Percentiles rank a stretch among this genome's conserved stretches.
Evolutionary conservation across 64 coral and sea anemone genomes (phyloP).

Genomic region (Trachythela sp.): DNA sequence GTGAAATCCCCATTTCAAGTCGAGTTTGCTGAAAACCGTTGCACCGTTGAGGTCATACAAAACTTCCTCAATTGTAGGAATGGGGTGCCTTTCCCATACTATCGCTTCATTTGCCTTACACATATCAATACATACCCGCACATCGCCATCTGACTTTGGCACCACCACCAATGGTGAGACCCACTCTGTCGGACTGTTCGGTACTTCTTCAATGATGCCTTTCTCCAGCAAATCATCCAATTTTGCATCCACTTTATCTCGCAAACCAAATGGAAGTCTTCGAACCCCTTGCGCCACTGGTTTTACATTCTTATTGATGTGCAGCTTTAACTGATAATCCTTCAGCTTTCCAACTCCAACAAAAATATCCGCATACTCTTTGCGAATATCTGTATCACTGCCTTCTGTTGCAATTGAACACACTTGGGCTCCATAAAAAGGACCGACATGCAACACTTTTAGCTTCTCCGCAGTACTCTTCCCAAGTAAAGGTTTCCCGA

Average conservation of each 20-base stretch:
- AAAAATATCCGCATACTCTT: slow-evolving; percentile 19
- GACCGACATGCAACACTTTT: slow-evolving; percentile 10
- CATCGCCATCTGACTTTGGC: not conserved
- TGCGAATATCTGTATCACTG: slow-evolving; percentile 23
- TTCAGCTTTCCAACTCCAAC: slow-evolving; percentile 15
- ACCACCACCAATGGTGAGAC: slow-evolving; percentile 23
- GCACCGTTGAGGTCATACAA: slow-evolving; percentile 34
- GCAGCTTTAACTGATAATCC: slow-evolving; percentile 27
- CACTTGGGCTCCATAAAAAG: not conserved
- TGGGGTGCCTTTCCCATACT: slow-evolving; percentile 15
- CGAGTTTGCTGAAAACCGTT: not conserved
- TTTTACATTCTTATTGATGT: slow-evolving; percentile 16
- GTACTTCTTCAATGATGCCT: slow-evolving; percentile 64
- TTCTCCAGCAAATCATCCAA: slow-evolving; percentile 50
- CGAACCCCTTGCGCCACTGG: slow-evolving; percentile 54
- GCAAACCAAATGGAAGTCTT: slow-evolving; percentile 56
- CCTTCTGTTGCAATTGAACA: slow-evolving; percentile 13
- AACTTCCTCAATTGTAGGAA: no score
- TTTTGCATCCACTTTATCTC: slow-evolving; percentile 60
- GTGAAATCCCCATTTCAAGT: slow-evolving; percentile 27
- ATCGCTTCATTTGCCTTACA: slow-evolving; percentile 18
- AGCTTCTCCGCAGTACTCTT: slow-evolving; percentile 15
- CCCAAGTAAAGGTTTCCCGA: slow-evolving; percentile 7
- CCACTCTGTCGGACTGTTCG: slow-evolving; percentile 42
- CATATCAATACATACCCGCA: slow-evolving; percentile 8